Percentiles rank a stretch among this genome's conserved stretches.
phyloP scores from a whole-genome alignment of 2,888 invertebrate species.

The Saturnia pavonia region DNA sequence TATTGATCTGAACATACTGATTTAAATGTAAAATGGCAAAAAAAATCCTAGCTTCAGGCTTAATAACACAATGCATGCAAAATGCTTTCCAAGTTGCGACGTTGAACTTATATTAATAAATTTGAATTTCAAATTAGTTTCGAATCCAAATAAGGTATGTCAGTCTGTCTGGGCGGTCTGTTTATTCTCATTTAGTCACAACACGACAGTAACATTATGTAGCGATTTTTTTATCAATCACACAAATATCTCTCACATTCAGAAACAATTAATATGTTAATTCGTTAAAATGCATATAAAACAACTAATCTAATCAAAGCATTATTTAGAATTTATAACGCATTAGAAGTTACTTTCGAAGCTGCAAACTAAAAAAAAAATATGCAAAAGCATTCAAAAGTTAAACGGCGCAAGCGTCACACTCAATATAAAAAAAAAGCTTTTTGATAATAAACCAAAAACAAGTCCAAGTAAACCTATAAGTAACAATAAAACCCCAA shows the following conservation, averaged over 20 bases:
- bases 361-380: constrained; percentile 22
- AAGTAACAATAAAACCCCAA: constrained; percentile 44
- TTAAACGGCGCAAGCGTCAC: constrained; percentile 16
- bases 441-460: constrained; percentile 25
- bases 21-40: background rate
- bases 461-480: constrained; percentile 30
- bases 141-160: constrained; percentile 23
- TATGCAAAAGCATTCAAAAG: constrained; percentile 30
- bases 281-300: constrained; percentile 16
- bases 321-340: constrained; percentile 5
- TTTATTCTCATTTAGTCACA: constrained; percentile 50
- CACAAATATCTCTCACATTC: constrained; percentile 69
- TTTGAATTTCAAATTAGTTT: constrained; percentile 50
- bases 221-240: constrained; percentile 53
- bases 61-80: background rate
- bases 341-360: constrained; percentile 1
- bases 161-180: constrained; percentile 15
- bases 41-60: background rate
- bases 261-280: constrained; percentile 39
- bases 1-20: background rate
- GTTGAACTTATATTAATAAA: constrained; percentile 36
- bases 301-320: constrained; percentile 7
- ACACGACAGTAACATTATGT: constrained; percentile 50
- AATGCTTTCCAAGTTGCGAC: background rate
- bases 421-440: constrained; percentile 21